A percentile compares a stretch with the other conserved stretches of the same genome.
phyloP scores from a whole-genome alignment of 53 echinoderm and acorn worm genomes.

The Luidia sarsii region DNA sequence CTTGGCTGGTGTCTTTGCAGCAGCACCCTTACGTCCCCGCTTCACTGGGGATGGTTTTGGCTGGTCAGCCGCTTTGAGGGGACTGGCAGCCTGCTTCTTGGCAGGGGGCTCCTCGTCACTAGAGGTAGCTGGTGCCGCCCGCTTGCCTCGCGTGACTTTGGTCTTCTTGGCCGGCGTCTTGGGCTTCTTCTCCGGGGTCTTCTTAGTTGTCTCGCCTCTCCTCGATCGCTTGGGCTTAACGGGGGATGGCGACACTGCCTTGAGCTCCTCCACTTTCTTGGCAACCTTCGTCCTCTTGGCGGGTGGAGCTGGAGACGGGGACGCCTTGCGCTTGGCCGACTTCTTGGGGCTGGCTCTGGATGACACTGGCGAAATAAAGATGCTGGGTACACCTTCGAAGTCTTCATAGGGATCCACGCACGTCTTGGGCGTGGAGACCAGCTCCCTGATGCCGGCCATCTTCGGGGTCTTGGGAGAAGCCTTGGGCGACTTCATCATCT shows the following conservation, averaged over 20 bases:
- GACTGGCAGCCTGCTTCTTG: constrained; percentile 16
- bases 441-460: constrained; percentile 58
- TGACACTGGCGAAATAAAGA: constrained; percentile 51
- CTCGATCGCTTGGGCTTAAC: constrained; percentile 33
- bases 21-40: constrained; percentile 10
- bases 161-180: constrained; percentile 34
- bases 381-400: constrained; percentile 86
- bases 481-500: constrained; percentile 74
- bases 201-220: constrained; percentile 47
- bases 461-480: constrained; percentile 27
- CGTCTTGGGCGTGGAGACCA: constrained; percentile 70
- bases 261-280: not conserved
- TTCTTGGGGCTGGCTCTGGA: constrained; percentile 37
- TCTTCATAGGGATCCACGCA: constrained; percentile 80
- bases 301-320: constrained; percentile 64
- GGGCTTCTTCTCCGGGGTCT: constrained; percentile 32
- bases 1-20: constrained; percentile 15
- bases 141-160: constrained; percentile 48
- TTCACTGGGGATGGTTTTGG: constrained; percentile 16
- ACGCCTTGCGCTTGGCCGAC: constrained; percentile 61
- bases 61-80: constrained; percentile 32
- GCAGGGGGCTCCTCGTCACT: constrained; percentile 16
- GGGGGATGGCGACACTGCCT: constrained; percentile 26
- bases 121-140: constrained; percentile 34
- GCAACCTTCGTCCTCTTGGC: constrained; percentile 48